These are phyloP conservation scores for Hemiprocne comata DNA, from an alignment of 2,113 vertebrate genomes.

Conservation along the genomic window DNA sequence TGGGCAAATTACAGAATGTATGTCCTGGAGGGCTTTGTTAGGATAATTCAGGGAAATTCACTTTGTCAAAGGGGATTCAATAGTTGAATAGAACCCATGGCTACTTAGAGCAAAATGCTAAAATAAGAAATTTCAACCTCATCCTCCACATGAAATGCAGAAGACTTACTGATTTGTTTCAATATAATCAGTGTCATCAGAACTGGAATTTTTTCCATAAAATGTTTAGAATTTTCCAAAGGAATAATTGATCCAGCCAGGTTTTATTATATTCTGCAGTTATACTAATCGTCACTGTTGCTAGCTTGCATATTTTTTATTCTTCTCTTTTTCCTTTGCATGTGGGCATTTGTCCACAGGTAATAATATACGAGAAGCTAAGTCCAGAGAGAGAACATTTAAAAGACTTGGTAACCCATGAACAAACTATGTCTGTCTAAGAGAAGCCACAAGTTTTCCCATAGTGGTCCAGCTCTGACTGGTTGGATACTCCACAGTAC, in stretches of 20 bases:
- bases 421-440: not conserved
- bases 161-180: not conserved
- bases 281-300: not conserved
- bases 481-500: not conserved
- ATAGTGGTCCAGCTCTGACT: not conserved
- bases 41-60: not conserved
- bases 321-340: not conserved
- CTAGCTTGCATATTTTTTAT: not conserved
- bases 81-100: not conserved
- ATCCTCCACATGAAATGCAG: accelerated
- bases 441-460: not conserved
- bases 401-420: not conserved
- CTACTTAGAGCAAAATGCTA: not conserved
- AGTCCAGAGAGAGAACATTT: not conserved
- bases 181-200: not conserved
- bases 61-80: not conserved
- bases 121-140: not conserved
- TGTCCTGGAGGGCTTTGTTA: not conserved
- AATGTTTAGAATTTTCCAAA: not conserved
- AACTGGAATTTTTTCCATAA: not conserved
- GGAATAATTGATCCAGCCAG: not conserved
- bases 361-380: not conserved
- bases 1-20: not conserved
- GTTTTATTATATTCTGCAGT: not conserved
- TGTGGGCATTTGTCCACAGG: not conserved